Evolutionary conservation across 2,888 invertebrate genomes (phyloP), one percentile per base, ranked within the genome.

Genomic region (Corbicula japonica): DNA sequence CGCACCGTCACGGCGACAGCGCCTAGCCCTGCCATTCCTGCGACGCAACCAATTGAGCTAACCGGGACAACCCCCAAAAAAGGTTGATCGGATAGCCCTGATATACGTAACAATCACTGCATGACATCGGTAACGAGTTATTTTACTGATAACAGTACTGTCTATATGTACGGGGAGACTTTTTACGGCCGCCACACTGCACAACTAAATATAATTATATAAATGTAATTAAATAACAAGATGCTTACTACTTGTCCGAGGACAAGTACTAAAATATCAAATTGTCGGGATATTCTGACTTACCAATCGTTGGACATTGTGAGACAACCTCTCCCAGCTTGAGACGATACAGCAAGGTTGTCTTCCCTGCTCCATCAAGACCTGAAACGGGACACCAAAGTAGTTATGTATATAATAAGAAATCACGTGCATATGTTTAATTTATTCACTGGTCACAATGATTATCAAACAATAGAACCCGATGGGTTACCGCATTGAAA

Each of bases 271-370:
- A 46, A 23, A 21, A 46, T 18, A 23, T 52, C 12, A 10, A 15
- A 52, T 23, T 52, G 15, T 52, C 1, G 4, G 4, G 23, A 23
- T 26, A 28, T 44, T 4, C 26, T 0, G 21, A 1, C 75, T 75
- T 78, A 89, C 89, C 90, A 56, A 89, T 90, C 21, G 89, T 89
- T 54, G 90, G 88, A 52, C 87, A 85, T 65, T 80, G 80, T 23
- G 87, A 86, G n/a, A 89, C 85, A n/a, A 88, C 70, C 54, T 90
- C 90, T 26, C 88, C 89, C 26, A 89, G 80, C 54, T 89, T 89
- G 28, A 89, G 75, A 26, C 85, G 78, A 65, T 89, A 90, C 32
- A 89, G 63, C 30, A 90, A 76, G 2, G 89, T 89, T 4, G 90
- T 89, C 63, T 89, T 90, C 1, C 89, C 89, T 3, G 88, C 89